phyloP scores from a whole-genome alignment of 2,113 vertebrate genomes.

The Canis aureus region DNA sequence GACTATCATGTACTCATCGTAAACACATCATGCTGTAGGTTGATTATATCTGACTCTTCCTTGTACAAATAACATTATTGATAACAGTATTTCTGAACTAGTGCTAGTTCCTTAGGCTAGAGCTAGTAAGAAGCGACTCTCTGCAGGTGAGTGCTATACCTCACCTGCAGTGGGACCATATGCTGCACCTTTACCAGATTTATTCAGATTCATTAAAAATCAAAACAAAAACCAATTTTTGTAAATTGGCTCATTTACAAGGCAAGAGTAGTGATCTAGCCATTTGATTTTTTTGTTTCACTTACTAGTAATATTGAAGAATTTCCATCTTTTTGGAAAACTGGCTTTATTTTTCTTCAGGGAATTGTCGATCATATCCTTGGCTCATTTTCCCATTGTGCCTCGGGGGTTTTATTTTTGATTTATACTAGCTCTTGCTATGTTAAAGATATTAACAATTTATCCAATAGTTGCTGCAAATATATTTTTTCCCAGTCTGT shows the following conservation, averaged over 20 bases:
- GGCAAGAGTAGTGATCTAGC: not conserved
- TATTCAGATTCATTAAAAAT: slow-evolving; percentile 19
- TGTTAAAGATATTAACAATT: slow-evolving; percentile 67
- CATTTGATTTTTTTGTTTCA: slow-evolving; percentile 56
- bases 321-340: slow-evolving; percentile 11
- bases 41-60: slow-evolving; percentile 30
- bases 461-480: slow-evolving; percentile 32
- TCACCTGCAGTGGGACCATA: not conserved
- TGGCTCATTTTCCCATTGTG: slow-evolving; percentile 24
- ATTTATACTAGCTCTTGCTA: slow-evolving; percentile 58
- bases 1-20: not conserved
- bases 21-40: not conserved
- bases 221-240: slow-evolving; percentile 4
- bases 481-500: slow-evolving; percentile 44
- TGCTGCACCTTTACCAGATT: not conserved
- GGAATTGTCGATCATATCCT: not conserved
- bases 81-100: not conserved
- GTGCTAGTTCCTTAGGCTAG: not conserved
- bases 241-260: slow-evolving; percentile 34
- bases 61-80: slow-evolving; percentile 7
- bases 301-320: not conserved
- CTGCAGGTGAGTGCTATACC: not conserved
- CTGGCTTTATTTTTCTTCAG: slow-evolving; percentile 40
- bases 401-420: slow-evolving; percentile 51
- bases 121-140: not conserved